Conservation (phyloP, 2,888 invertebrate genomes). For the Noctua comes region DNA sequence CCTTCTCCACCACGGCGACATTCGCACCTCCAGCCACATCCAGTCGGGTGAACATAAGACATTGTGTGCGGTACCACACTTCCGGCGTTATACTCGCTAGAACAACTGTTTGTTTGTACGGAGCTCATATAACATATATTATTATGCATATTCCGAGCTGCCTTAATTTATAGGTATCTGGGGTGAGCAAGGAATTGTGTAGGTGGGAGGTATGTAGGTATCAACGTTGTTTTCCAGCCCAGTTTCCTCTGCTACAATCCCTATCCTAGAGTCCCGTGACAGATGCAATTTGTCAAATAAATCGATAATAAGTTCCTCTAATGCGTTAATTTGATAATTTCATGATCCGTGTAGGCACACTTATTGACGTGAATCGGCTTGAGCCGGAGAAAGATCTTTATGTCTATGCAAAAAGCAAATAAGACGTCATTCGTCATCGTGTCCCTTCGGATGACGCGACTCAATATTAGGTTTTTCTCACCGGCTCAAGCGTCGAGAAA, state of each 20-base stretch:
- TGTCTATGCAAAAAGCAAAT: background rate
- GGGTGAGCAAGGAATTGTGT: slow-evolving; percentile 53
- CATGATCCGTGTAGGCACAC: background rate
- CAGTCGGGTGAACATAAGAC: slow-evolving; percentile 88
- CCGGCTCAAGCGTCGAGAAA: background rate
- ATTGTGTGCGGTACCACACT: slow-evolving; percentile 81
- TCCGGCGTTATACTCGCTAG: slow-evolving; percentile 82
- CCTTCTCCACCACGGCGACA: slow-evolving; percentile 20
- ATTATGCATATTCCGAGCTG: slow-evolving; percentile 74
- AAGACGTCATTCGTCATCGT: background rate
- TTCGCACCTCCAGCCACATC: slow-evolving; percentile 69
- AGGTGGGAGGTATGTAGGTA: slow-evolving; percentile 18
- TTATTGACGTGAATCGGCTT: background rate
- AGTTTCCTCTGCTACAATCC: background rate
- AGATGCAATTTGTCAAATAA: background rate
- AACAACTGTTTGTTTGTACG: slow-evolving; percentile 88
- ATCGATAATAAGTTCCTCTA: background rate
- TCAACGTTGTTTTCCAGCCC: slow-evolving; percentile 19
- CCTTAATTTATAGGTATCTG: slow-evolving; percentile 64
- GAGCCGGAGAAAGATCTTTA: background rate
- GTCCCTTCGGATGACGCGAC: background rate
- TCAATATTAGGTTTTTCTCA: background rate
- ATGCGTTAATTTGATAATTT: background rate
- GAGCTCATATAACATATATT: slow-evolving; percentile 78
- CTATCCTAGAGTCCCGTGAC: background rate